Base-by-base conservation (phyloP, 2,888 invertebrate species). In the Lobophora halterata region DNA sequence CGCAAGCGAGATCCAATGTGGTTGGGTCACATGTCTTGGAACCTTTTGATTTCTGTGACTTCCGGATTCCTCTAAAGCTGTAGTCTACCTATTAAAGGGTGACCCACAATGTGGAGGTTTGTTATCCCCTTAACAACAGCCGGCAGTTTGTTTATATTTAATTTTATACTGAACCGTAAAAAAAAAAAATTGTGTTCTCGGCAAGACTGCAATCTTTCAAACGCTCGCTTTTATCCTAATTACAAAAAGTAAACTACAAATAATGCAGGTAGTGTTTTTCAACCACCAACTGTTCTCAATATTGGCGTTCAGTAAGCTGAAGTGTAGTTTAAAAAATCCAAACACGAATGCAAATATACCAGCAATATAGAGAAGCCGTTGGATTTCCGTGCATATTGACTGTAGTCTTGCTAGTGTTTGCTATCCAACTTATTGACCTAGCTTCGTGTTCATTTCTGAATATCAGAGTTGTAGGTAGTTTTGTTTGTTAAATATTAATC, bases 341-440 rank as follows among this genome's bases (percentile, higher is more conserved):
- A 56, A 57, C 36, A 55, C 51, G 46, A 14, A 40, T 29, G 33
- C 49, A 48, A 56, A 42, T 55, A 60, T 38, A 30, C 46, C 45
- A 40, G 51, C 54, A 50, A 58, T 63, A 61, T 60, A 56, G 55
- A 58, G 58, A 52, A 40, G 44, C 55, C 52, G 49, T 47, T 46
- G 55, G 50, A 58, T 51, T 52, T 45, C 47, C 59, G 43, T 44
- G 46, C 40, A 28, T 65, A 58, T 66, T 61, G 55, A 42, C 52
- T 32, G 48, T 59, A 40, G 26, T 40, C 54, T 46, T 46, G 39
- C 46, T 38, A 45, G 52, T 61, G 57, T 68, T 68, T 65, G 52
- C 50, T 29, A 29, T 39, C 13, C 25, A 37, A 45, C 51, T 58
- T 67, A 61, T 64, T 65, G 58, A 60, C 52, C 58, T 54, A 50